Conservation (phyloP, 2,888 invertebrate species). For the Lithophane socia region DNA sequence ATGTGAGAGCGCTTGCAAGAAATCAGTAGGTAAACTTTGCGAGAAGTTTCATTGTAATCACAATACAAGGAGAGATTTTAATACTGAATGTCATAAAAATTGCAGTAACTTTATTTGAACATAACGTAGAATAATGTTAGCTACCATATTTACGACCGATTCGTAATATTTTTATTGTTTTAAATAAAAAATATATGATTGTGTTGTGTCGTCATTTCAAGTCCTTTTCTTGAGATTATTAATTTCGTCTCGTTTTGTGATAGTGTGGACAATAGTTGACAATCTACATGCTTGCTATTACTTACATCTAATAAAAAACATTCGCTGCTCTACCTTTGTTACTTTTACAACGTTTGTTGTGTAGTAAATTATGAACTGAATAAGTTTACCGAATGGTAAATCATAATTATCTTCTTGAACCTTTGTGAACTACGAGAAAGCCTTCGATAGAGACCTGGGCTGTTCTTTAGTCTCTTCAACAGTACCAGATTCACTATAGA, state of each 20-base stretch:
- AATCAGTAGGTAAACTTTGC: constrained; percentile 5
- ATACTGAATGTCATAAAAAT: constrained; percentile 22
- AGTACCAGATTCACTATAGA: background rate
- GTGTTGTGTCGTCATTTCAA: constrained; percentile 24
- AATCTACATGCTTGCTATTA: constrained; percentile 1
- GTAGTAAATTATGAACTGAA: background rate
- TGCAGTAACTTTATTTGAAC: constrained; percentile 20
- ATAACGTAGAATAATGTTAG: background rate
- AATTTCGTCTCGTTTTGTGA: background rate
- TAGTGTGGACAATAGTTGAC: constrained; percentile 10
- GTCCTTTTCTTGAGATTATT: background rate
- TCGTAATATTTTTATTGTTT: constrained; percentile 38
- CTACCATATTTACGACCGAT: constrained; percentile 7
- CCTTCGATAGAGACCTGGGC: background rate
- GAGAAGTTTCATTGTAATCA: constrained; percentile 17
- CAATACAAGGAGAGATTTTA: background rate
- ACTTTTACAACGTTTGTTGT: background rate
- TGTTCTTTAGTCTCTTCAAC: background rate
- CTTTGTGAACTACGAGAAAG: background rate
- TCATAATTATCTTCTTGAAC: background rate
- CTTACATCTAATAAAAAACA: background rate
- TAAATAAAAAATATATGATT: constrained; percentile 32
- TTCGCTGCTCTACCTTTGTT: background rate
- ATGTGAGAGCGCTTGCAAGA: constrained; percentile 33
- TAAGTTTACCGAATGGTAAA: background rate